phyloP scores from a whole-genome alignment of 1,140 invertebrate species.

The Anastrepha obliqua region DNA sequence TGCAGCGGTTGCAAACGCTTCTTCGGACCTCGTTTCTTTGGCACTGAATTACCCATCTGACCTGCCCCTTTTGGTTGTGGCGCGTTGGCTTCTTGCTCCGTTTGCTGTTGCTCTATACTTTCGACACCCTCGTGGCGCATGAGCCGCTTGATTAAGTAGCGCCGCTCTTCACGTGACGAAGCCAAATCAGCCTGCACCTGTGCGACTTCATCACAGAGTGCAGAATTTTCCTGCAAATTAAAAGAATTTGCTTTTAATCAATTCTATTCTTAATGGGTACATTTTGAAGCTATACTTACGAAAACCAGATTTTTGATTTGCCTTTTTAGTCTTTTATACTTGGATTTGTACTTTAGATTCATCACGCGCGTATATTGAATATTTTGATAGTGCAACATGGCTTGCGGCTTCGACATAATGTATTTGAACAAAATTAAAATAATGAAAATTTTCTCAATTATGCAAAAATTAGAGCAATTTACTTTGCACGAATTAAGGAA shows the following conservation, averaged over 20 bases:
- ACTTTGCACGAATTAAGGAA: not conserved
- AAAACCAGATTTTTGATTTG: slow-evolving; percentile 77
- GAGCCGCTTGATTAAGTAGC: slow-evolving; percentile 81
- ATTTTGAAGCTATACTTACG: slow-evolving; percentile 72
- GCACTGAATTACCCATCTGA: not conserved
- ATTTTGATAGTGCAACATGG: slow-evolving; percentile 56
- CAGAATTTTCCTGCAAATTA: slow-evolving; percentile 82
- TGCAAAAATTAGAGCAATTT: too few relatives aligned
- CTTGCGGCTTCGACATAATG: slow-evolving; percentile 25
- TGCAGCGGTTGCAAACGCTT: slow-evolving; percentile 46
- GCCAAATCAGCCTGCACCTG: slow-evolving; percentile 83
- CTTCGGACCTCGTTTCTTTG: slow-evolving; percentile 60
- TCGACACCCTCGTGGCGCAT: slow-evolving; percentile 77
- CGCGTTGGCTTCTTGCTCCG: not conserved
- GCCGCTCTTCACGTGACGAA: slow-evolving; percentile 82
- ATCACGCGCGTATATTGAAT: slow-evolving; percentile 58
- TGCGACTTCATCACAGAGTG: slow-evolving; percentile 86
- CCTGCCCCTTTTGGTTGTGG: not conserved
- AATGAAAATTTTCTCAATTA: too few relatives aligned
- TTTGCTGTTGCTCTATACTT: slow-evolving; percentile 54
- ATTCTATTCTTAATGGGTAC: not conserved
- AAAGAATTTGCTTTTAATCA: not conserved
- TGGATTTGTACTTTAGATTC: slow-evolving; percentile 77
- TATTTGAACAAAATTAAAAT: not conserved
- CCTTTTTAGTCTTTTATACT: slow-evolving; percentile 76